These are phyloP conservation scores for Centropus bengalensis DNA, from an alignment of 2,113 vertebrate genomes.

Conservation along the genomic window DNA sequence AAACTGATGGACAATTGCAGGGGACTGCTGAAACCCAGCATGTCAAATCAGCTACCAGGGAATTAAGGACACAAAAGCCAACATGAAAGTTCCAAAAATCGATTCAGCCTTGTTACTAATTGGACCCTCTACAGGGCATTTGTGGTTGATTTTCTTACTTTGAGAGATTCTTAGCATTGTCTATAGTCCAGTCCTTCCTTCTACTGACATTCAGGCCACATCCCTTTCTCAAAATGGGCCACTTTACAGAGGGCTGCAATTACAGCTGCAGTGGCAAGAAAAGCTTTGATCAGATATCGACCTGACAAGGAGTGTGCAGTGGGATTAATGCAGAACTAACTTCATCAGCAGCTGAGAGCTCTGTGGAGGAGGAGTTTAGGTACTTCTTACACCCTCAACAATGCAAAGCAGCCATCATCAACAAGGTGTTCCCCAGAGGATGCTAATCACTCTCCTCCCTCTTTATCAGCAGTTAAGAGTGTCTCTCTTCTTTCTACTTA, in stretches of 20 bases:
- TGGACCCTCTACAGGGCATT: neutral
- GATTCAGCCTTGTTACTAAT: neutral
- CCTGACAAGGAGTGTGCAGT: neutral
- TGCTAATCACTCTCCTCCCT: conserved; percentile 55
- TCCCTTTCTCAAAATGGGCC: neutral
- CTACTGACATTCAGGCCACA: neutral
- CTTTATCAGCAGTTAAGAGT: conserved; percentile 59
- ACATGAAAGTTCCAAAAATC: fast-evolving
- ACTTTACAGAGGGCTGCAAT: neutral
- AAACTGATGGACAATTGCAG: neutral
- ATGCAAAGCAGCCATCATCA: conserved; percentile 61
- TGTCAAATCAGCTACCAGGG: neutral
- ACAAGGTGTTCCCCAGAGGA: conserved; percentile 63
- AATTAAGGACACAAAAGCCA: neutral
- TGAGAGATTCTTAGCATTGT: neutral
- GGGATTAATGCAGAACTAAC: conserved; percentile 55
- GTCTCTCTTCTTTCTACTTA: conserved; percentile 63
- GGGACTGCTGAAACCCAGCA: neutral
- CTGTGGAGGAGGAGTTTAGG: conserved; percentile 55
- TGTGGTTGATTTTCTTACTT: neutral
- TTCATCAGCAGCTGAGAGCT: conserved; percentile 49
- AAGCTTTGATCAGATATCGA: conserved; percentile 49
- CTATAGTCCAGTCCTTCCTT: neutral
- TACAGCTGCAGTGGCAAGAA: neutral
- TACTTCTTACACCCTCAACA: conserved; percentile 56